Conservation (phyloP, 1,140 invertebrate genomes). For the Medauroidea extradentata region DNA sequence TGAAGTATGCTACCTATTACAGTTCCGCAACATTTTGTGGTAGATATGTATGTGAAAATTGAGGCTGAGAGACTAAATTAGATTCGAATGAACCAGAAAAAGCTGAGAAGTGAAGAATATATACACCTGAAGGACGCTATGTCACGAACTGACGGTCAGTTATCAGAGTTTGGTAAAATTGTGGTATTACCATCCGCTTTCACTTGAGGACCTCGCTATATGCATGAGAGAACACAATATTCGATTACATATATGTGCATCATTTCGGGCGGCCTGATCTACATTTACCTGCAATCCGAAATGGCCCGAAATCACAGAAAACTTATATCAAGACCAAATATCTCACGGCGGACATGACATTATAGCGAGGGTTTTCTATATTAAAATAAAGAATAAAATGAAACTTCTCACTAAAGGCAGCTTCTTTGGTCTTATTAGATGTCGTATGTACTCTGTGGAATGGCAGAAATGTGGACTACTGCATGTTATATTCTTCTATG, state of each 20-base stretch:
- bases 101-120: constrained; percentile 36
- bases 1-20: constrained; percentile 27
- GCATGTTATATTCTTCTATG: constrained; percentile 44
- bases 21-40: constrained; percentile 31
- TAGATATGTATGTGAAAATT: constrained; percentile 40
- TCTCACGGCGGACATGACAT: too few relatives aligned
- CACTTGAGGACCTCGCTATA: constrained; percentile 40
- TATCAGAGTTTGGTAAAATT: constrained; percentile 10
- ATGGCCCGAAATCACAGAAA: not conserved
- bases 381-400: too few relatives aligned
- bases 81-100: constrained; percentile 31
- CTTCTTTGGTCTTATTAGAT: constrained; percentile 33
- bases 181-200: constrained; percentile 44
- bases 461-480: constrained; percentile 50
- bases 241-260: constrained; percentile 40
- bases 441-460: constrained; percentile 33
- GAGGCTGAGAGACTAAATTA: constrained; percentile 37
- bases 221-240: constrained; percentile 23
- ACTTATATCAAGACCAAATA: too few relatives aligned
- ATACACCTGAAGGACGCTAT: constrained; percentile 27
- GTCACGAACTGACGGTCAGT: not conserved
- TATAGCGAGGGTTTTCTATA: too few relatives aligned
- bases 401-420: too few relatives aligned
- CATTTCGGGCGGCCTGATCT: constrained; percentile 24
- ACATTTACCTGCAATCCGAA: not conserved